phyloP scores from a whole-genome alignment of 2,113 vertebrate species.

The Struthidea cinerea region DNA sequence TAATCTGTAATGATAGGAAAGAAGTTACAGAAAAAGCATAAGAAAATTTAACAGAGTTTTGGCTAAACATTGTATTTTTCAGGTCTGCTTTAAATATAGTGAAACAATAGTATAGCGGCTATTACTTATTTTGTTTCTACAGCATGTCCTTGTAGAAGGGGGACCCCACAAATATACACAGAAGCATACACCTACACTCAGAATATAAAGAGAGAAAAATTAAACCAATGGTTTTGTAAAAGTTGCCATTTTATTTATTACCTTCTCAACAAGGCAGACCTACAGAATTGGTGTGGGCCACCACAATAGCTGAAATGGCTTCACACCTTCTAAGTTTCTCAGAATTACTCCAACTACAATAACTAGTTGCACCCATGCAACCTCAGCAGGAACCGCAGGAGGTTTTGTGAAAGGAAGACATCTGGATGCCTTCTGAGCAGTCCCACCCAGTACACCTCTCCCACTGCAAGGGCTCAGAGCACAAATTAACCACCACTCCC shows the following conservation, averaged over 20 bases:
- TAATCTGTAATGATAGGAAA: slow-evolving; percentile 56
- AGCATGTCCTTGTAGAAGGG: background rate
- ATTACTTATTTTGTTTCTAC: background rate
- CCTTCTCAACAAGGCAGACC: background rate
- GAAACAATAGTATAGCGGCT: background rate
- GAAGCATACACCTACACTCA: background rate
- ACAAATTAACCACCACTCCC: background rate
- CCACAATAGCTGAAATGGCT: background rate
- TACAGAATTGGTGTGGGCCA: background rate
- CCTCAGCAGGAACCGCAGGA: background rate
- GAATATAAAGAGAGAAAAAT: background rate
- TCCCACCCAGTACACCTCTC: background rate
- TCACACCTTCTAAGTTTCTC: background rate
- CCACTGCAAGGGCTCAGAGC: background rate
- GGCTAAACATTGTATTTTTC: slow-evolving; percentile 46
- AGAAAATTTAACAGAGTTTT: slow-evolving; percentile 45
- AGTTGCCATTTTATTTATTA: background rate
- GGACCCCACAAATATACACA: background rate
- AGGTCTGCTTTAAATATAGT: slow-evolving; percentile 24
- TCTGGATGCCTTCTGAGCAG: background rate
- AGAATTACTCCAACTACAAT: background rate
- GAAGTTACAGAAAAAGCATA: slow-evolving; percentile 35
- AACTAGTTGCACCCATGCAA: fast-evolving
- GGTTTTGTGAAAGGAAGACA: background rate
- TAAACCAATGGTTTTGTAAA: background rate